These are phyloP conservation scores for Napeogenes inachia DNA, from an alignment of 2,888 invertebrate genomes.

Conservation along the genomic window DNA sequence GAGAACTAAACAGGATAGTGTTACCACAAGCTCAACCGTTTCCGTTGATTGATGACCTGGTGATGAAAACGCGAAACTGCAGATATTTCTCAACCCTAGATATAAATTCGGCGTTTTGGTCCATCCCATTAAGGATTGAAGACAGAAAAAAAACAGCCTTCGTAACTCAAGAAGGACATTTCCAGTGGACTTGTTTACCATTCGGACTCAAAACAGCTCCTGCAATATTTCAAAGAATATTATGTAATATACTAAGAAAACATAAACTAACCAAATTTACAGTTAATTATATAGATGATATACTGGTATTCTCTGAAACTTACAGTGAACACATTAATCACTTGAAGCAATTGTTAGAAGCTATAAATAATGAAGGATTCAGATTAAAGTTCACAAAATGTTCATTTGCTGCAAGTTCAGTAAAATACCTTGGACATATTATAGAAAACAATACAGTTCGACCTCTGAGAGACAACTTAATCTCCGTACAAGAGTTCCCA, in stretches of 20 bases:
- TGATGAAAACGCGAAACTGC: constrained; percentile 34
- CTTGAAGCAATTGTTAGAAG: no score
- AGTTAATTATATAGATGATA: constrained; percentile 24
- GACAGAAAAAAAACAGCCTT: constrained; percentile 37
- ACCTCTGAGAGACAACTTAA: constrained; percentile 32
- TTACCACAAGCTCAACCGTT: constrained; percentile 38
- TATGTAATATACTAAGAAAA: constrained; percentile 35
- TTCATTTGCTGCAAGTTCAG: background rate
- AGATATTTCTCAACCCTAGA: constrained; percentile 34
- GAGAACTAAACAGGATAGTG: constrained; percentile 23
- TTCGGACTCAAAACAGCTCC: constrained; percentile 46
- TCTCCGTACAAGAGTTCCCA: constrained; percentile 28
- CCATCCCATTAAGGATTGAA: constrained; percentile 41
- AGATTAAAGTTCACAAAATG: constrained; percentile 32
- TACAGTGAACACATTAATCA: no score
- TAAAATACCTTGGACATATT: constrained; percentile 31
- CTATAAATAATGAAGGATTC: constrained; percentile 2
- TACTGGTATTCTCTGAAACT: constrained; percentile 27
- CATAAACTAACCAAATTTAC: constrained; percentile 22
- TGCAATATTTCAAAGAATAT: constrained; percentile 25
- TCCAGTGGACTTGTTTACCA: constrained; percentile 41
- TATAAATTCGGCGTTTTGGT: constrained; percentile 51
- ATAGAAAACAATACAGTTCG: constrained; percentile 28
- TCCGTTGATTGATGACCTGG: constrained; percentile 41
- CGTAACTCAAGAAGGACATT: constrained; percentile 21